These are phyloP conservation scores for Sorex maritimensis DNA, from an alignment of 2,797 vertebrate genomes.

Conservation along the genomic window DNA sequence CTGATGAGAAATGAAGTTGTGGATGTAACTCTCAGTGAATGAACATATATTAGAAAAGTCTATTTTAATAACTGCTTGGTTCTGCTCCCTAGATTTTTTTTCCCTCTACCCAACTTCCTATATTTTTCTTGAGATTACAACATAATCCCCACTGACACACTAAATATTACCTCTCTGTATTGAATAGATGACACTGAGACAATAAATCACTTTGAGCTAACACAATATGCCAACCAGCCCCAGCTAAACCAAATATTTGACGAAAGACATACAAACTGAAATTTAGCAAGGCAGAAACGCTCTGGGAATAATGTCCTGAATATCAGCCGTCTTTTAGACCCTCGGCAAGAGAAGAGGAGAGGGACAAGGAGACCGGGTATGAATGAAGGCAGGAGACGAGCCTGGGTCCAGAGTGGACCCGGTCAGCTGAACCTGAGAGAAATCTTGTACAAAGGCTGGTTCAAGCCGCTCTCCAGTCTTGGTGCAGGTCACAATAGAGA, in stretches of 20 bases:
- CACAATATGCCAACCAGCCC: conserved; percentile 87
- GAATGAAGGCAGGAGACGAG: neutral
- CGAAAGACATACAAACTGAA: conserved; percentile 87
- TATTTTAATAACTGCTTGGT: conserved; percentile 79
- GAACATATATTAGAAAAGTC: conserved; percentile 73
- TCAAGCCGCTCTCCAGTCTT: neutral
- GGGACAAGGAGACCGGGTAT: neutral
- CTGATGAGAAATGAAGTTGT: conserved; percentile 83
- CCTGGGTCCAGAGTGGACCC: neutral
- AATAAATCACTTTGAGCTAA: conserved; percentile 89
- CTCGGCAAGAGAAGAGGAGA: conserved; percentile 31
- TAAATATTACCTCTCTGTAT: conserved; percentile 88
- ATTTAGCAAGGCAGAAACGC: conserved; percentile 88
- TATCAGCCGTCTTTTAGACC: conserved; percentile 75
- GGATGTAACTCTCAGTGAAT: conserved; percentile 70
- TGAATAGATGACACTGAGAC: conserved; percentile 86
- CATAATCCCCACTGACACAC: conserved; percentile 88
- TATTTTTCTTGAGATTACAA: conserved; percentile 88
- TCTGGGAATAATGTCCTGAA: conserved; percentile 83
- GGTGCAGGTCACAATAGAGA: neutral
- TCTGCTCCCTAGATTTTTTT: conserved; percentile 67
- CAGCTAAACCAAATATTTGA: conserved; percentile 90
- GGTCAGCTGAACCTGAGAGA: neutral
- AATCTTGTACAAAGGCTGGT: neutral
- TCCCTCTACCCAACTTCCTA: conserved; percentile 74